A percentile compares a stretch with the other conserved stretches of the same genome.
These are phyloP conservation scores for Oscheius sp. DNA, from an alignment of 2,888 invertebrate genomes.

Conservation along the genomic window DNA sequence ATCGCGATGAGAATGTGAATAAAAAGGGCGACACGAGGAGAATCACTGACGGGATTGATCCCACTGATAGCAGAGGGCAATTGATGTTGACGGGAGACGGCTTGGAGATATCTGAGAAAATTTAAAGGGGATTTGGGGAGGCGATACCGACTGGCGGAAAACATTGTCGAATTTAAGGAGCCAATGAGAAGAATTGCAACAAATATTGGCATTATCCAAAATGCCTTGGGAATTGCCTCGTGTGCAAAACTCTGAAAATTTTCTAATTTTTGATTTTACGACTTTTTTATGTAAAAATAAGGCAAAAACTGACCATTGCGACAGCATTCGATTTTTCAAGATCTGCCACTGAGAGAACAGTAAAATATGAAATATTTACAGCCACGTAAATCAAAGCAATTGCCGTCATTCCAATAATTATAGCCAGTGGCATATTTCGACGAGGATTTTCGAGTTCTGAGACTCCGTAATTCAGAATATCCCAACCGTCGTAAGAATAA, in stretches of 20 bases:
- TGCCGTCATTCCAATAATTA: constrained; percentile 67
- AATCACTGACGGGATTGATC: constrained; percentile 59
- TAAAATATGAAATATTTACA: constrained; percentile 68
- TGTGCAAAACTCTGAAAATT: constrained; percentile 62
- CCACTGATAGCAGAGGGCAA: constrained; percentile 68
- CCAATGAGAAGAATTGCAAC: constrained; percentile 69
- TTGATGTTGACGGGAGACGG: constrained; percentile 63
- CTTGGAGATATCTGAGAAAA: constrained; percentile 61
- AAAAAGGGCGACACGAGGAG: constrained; percentile 67
- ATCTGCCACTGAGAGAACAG: constrained; percentile 58
- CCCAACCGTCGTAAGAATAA: constrained; percentile 70
- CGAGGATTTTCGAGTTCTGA: constrained; percentile 70
- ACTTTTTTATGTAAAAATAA: neutral
- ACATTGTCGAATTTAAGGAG: constrained; percentile 68
- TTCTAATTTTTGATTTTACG: no score
- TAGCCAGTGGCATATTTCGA: constrained; percentile 69
- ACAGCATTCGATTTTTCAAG: constrained; percentile 62
- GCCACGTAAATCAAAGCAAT: constrained; percentile 65
- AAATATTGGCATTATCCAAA: constrained; percentile 66
- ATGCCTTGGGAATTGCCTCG: constrained; percentile 59
- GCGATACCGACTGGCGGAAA: constrained; percentile 65
- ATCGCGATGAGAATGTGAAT: constrained; percentile 64
- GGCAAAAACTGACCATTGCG: constrained; percentile 55
- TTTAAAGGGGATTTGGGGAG: neutral
- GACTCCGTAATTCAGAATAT: constrained; percentile 71